phyloP scores from a whole-genome alignment of 2,888 invertebrate species.

The Doris montereyensis region DNA sequence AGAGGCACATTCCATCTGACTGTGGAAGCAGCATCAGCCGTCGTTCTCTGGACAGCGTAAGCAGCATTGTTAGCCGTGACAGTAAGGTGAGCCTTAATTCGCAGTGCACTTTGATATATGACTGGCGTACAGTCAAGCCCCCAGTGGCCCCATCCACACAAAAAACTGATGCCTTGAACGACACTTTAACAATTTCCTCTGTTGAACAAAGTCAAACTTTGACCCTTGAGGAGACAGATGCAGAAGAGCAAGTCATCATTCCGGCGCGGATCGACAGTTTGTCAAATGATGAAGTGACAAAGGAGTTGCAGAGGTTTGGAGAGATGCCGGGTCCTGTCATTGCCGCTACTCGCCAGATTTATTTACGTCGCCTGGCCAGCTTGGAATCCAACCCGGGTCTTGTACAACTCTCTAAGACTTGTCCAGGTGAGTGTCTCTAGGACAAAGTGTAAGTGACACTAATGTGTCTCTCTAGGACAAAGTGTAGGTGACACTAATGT shows the following conservation, averaged over 20 bases:
- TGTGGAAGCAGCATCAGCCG: conserved; percentile 53
- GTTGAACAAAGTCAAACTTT: neutral
- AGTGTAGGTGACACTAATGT: too few relatives aligned
- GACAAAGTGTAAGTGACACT: too few relatives aligned
- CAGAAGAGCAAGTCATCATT: conserved; percentile 16
- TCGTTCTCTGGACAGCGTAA: conserved; percentile 54
- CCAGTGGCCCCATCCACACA: neutral
- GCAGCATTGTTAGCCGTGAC: conserved; percentile 38
- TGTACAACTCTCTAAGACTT: conserved; percentile 29
- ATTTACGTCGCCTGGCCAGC: conserved; percentile 82
- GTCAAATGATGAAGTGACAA: conserved; percentile 51
- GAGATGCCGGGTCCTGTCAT: conserved; percentile 87
- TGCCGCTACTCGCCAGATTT: conserved; percentile 82
- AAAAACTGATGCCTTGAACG: neutral
- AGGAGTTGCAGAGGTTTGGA: conserved; percentile 76
- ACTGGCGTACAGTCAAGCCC: conserved; percentile 49
- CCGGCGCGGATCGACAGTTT: conserved; percentile 45
- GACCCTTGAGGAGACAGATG: conserved; percentile 4
- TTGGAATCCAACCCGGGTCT: conserved; percentile 54
- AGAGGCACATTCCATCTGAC: conserved; percentile 59
- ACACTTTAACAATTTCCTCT: neutral
- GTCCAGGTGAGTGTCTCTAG: conserved; percentile 35
- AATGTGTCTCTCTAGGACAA: too few relatives aligned
- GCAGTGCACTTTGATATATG: conserved; percentile 55
- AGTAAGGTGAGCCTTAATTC: conserved; percentile 45